Conservation (phyloP, 2,888 invertebrate genomes). For the Mimachlamys varia region DNA sequence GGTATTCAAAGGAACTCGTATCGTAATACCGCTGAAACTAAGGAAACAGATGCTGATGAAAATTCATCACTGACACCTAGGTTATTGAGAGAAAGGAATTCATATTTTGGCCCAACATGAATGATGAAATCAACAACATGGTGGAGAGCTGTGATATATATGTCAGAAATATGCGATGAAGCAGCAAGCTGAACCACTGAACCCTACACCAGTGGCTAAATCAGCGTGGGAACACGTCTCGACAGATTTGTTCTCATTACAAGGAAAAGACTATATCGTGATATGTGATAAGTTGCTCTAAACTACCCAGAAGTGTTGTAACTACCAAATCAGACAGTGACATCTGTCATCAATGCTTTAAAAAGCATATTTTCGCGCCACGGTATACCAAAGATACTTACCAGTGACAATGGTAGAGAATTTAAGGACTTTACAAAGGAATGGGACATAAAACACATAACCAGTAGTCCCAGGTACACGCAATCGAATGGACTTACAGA, state of each 20-base stretch:
- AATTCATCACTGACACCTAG: slow-evolving; percentile 41
- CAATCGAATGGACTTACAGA: background rate
- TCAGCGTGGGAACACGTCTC: background rate
- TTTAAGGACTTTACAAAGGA: background rate
- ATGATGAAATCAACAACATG: background rate
- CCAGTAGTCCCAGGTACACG: background rate
- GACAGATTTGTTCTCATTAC: slow-evolving; percentile 27
- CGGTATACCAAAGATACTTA: background rate
- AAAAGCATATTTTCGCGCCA: slow-evolving; percentile 13
- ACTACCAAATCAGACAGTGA: background rate
- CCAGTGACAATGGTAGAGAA: background rate
- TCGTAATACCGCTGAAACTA: slow-evolving; percentile 46
- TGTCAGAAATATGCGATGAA: slow-evolving; percentile 7
- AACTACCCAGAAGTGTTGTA: background rate
- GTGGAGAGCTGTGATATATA: background rate
- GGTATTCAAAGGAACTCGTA: slow-evolving; percentile 46
- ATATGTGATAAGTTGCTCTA: background rate
- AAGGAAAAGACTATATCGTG: background rate
- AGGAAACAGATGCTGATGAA: slow-evolving; percentile 45
- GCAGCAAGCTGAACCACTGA: slow-evolving; percentile 1
- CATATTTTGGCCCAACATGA: background rate
- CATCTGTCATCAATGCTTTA: background rate
- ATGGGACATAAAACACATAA: background rate
- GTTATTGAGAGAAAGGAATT: background rate
- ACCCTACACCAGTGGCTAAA: background rate